Evolutionary conservation across 1,140 invertebrate species (phyloP).

Genomic region (Neelides sp.): DNA sequence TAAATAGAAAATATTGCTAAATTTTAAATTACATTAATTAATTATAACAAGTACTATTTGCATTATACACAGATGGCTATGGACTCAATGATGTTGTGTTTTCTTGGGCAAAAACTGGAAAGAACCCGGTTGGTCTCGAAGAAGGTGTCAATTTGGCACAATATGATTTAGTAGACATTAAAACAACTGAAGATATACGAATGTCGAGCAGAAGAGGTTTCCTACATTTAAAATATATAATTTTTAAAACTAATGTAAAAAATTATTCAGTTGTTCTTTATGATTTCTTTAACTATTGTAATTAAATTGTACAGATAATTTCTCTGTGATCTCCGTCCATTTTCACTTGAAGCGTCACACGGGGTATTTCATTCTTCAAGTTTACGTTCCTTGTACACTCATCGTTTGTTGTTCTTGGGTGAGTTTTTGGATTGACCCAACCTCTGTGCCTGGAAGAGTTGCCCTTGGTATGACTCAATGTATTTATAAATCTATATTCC

Average conservation of each 20-base stretch:
- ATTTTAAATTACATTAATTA: too few relatives aligned
- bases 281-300: neutral
- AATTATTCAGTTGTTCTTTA: neutral
- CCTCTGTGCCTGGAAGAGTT: constrained; percentile 47
- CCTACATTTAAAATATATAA: constrained; percentile 2
- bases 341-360: constrained; percentile 42
- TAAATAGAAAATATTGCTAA: neutral
- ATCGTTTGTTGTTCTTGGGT: constrained; percentile 53
- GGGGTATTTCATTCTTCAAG: constrained; percentile 48
- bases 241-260: neutral
- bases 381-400: constrained; percentile 48
- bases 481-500: constrained; percentile 11
- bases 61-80: constrained; percentile 42
- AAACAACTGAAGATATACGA: constrained; percentile 25
- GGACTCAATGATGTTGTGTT: constrained; percentile 44
- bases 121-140: constrained; percentile 32
- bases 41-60: neutral
- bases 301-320: constrained; percentile 33
- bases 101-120: constrained; percentile 39
- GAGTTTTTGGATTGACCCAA: constrained; percentile 51
- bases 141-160: constrained; percentile 37
- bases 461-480: constrained; percentile 41
- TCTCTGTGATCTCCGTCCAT: constrained; percentile 41
- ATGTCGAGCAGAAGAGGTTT: constrained; percentile 28
- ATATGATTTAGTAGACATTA: constrained; percentile 37